Conservation (phyloP, 2,113 vertebrate species). For the Hippocampus barbouri region DNA sequence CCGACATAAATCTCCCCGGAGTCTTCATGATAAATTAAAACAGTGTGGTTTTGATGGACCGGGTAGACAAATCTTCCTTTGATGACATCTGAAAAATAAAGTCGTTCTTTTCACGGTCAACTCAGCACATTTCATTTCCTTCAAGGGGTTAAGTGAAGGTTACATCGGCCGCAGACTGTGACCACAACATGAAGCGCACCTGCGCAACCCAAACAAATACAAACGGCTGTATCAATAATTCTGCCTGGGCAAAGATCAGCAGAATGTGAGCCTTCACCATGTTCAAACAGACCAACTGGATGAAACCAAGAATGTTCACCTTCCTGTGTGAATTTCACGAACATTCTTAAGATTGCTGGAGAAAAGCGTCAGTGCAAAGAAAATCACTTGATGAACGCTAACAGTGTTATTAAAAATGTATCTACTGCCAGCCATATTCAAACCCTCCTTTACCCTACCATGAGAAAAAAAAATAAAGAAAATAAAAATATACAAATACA, state of each 20-base stretch:
- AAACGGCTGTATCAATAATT: not conserved
- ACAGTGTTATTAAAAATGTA: not conserved
- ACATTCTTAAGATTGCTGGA: not conserved
- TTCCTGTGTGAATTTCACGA: not conserved
- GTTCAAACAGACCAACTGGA: not conserved
- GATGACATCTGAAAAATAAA: conserved; percentile 32
- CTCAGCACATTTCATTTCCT: not conserved
- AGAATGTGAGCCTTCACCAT: not conserved
- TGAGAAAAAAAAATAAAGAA: too few species aligned
- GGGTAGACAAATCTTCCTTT: conserved; percentile 20
- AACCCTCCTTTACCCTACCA: too few species aligned
- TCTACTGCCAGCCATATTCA: too few species aligned
- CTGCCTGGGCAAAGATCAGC: not conserved
- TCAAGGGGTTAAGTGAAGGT: not conserved
- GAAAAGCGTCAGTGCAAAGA: not conserved
- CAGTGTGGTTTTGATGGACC: conserved; percentile 42
- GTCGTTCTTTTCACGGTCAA: not conserved
- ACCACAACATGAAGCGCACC: not conserved
- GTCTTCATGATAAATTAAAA: conserved; percentile 50
- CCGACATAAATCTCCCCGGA: conserved; percentile 58
- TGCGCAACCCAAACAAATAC: not conserved
- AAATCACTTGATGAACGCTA: not conserved
- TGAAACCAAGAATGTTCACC: not conserved
- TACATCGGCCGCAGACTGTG: not conserved
- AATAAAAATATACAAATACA: too few species aligned